These are phyloP conservation scores for Pherbina coryleti DNA, from an alignment of 2,888 invertebrate species.

Conservation along the genomic window DNA sequence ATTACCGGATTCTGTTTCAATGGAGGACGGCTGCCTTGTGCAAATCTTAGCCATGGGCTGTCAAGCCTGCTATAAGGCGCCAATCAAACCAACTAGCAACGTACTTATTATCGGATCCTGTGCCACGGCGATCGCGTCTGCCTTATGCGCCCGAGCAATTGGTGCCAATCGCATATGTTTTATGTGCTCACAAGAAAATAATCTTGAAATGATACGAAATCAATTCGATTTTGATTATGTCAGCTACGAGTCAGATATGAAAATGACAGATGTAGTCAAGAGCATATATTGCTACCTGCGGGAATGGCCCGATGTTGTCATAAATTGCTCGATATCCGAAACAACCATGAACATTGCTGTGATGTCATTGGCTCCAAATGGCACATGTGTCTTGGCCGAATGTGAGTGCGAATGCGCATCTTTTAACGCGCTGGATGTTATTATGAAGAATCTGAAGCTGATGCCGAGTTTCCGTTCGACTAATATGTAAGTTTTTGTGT, in stretches of 20 bases:
- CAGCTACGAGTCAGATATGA: constrained; percentile 45
- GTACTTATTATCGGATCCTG: constrained; percentile 60
- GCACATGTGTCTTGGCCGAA: constrained; percentile 59
- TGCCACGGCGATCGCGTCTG: constrained; percentile 58
- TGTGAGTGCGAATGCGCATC: constrained; percentile 61
- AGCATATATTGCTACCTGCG: constrained; percentile 50
- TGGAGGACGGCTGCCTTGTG: constrained; percentile 58
- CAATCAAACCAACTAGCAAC: constrained; percentile 57
- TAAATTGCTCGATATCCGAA: constrained; percentile 60
- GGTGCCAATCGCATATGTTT: constrained; percentile 59
- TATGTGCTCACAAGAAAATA: constrained; percentile 49
- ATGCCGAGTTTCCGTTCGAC: constrained; percentile 61
- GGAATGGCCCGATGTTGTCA: constrained; percentile 59
- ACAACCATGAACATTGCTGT: constrained; percentile 61
- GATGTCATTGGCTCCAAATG: constrained; percentile 58
- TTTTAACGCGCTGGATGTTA: constrained; percentile 60
- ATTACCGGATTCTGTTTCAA: constrained; percentile 50
- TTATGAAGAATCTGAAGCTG: constrained; percentile 62
- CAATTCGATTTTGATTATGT: constrained; percentile 55
- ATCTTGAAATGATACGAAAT: constrained; percentile 48
- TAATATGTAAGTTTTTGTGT: constrained; percentile 57
- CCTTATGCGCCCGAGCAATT: constrained; percentile 58
- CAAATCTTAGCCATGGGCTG: constrained; percentile 61
- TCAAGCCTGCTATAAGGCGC: constrained; percentile 59
- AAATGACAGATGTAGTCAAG: constrained; percentile 52